Evolutionary conservation across 1,140 invertebrate genomes (phyloP), one percentile per base, ranked within the genome.

Genomic region (Anadara kagoshimensis): DNA sequence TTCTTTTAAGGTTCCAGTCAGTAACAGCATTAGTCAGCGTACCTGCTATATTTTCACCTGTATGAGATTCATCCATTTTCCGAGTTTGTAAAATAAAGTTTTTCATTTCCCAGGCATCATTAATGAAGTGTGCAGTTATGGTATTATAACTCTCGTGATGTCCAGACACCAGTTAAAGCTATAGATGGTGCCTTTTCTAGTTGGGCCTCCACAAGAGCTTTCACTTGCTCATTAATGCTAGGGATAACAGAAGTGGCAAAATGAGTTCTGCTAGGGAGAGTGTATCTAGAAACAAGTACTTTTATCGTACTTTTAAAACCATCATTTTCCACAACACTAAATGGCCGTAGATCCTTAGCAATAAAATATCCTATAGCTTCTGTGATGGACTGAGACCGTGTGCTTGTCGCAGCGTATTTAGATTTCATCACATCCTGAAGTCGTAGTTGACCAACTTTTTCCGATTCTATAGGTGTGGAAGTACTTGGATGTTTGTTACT

Each of bases 41-140:
- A 26, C 12, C 22, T 1, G 64, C 64, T 18, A 56, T 14, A 18
- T 66, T 66, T 56, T 54, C 64, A 29, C 47, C 24, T 10, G 64
- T 66, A 53, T 66, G 64, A 5, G 64, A 54, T 18, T 41, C 64
- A 54, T 22, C 36, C 1, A 66, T 41, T 41, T 53, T 66, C 29
- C 24, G 16, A 20, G 64, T 66, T 5, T 53, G 29, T 10, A 66
- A 18, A 54, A 36, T 36, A 36, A 24, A 51, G 56, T 26, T 47
- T 45, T 57, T 36, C 14, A 72, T 10, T 7, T 64, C 3, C 62
- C 62, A 72, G 12, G 10, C 26, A 24, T 47, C 29, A 44, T 66
- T 20, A 61, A 73, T 73, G 43, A 59, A 73, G 41, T 65, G 54
- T 12, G 64, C 24, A 11, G 70, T 73, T 0, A 59, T 45, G 20